Base-by-base conservation (phyloP, 1,140 invertebrate genomes). In the Caerostris darwini region DNA sequence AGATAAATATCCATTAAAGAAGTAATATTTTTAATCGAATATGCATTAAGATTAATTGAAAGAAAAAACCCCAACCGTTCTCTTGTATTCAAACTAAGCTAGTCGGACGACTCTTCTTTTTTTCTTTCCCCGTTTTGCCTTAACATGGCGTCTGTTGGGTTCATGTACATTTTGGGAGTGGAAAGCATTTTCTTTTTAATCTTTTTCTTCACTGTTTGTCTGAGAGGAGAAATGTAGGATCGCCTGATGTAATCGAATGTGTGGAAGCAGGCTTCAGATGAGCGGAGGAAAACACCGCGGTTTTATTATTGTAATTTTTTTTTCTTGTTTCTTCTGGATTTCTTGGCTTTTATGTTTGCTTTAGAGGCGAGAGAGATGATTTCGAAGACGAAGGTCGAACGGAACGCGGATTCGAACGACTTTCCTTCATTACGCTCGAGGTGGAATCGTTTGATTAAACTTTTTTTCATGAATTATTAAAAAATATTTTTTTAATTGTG, bases 1-100 rank as follows among this genome's bases (percentile, higher is more conserved):
- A 71, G 50, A 34, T 34, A 77, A 77, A 50, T 50, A 77, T 50
- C 71, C 19, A 50, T 77, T 53, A 77, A 77, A 57, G 54, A 64
- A 83, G 54, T 58, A 83, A 58, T 34, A 57, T n/a, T 83, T 83
- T 83, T 58, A 83, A 83, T 83, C 53, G 82, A 83, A 83, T 83
- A n/a, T 83, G 54, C 56, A 58, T 57, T 83, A 56, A 83, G 53
- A 83, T 83, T 83, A 83, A 83, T 83, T 83, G 82, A 83, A 83
- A 83, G 82, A 58, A 83, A 34, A 58, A 56, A 56, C n/a, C 82
- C 12, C 53, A 10, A n/a, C n/a, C n/a, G n/a, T n/a, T n/a, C n/a
- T n/a, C n/a, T n/a, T n/a, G n/a, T n/a, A n/a, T n/a, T n/a, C n/a
- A n/a, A n/a, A n/a, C n/a, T n/a, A n/a, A n/a, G 17, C 17, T 19